A percentile compares a stretch with the other conserved stretches of the same genome.
These are phyloP conservation scores for Pelodiscus sinensis DNA, from an alignment of 2,113 vertebrate genomes.

Conservation along the genomic window DNA sequence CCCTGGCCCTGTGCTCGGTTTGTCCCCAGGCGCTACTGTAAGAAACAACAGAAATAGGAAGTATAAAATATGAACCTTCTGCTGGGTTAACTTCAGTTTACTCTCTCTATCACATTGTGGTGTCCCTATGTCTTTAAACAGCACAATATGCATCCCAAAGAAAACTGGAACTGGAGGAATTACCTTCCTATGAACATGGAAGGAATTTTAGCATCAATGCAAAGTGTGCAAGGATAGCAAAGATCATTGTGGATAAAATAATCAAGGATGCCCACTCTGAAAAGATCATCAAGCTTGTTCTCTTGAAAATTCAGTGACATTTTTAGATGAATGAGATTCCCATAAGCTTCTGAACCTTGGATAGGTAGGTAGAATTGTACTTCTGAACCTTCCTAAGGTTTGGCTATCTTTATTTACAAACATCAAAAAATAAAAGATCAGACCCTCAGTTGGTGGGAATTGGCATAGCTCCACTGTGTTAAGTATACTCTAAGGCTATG, in stretches of 20 bases:
- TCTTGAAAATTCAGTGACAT: background rate
- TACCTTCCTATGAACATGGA: background rate
- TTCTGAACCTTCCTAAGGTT: background rate
- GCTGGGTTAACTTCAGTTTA: background rate
- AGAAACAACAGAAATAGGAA: background rate
- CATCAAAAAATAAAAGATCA: background rate
- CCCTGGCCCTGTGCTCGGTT: background rate
- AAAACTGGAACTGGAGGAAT: background rate
- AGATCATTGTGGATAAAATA: slow-evolving; percentile 2
- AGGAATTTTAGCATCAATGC: background rate
- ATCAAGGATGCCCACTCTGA: background rate
- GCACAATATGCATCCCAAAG: background rate
- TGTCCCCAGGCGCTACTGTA: background rate
- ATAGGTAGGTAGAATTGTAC: slow-evolving; percentile 14
- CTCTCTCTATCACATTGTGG: background rate
- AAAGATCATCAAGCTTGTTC: background rate
- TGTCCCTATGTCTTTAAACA: background rate
- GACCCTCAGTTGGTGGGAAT: background rate
- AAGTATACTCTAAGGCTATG: too few relatives aligned
- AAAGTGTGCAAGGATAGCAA: background rate
- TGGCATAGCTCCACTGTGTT: background rate
- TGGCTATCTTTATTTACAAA: background rate
- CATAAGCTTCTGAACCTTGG: background rate
- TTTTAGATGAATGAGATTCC: slow-evolving; percentile 23
- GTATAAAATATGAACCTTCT: background rate